Conservation (phyloP, 2,888 invertebrate genomes). For the Megamerina dolium region DNA sequence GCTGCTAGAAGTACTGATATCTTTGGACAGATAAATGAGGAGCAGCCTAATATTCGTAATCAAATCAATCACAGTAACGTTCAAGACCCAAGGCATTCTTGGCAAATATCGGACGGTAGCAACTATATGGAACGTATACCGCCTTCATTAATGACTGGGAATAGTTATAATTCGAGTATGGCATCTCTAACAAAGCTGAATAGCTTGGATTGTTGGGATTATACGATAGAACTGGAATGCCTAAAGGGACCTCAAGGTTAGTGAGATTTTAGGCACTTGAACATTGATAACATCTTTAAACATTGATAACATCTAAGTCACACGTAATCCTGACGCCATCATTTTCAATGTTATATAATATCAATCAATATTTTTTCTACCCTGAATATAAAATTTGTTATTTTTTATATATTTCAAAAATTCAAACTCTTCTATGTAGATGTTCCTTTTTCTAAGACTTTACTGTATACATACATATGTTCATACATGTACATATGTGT, state of each 20-base stretch:
- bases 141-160: slow-evolving; percentile 18
- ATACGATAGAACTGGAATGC: slow-evolving; percentile 76
- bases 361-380: no score
- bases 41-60: slow-evolving; percentile 17
- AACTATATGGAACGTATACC: slow-evolving; percentile 19
- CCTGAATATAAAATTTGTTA: no score
- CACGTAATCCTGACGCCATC: no score
- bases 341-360: no score
- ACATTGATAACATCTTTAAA: no score
- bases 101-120: slow-evolving; percentile 21
- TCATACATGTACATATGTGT: no score
- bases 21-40: slow-evolving; percentile 27
- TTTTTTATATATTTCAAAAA: no score
- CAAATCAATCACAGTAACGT: slow-evolving; percentile 15
- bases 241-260: slow-evolving; percentile 71
- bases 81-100: slow-evolving; percentile 21
- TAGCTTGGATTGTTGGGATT: slow-evolving; percentile 79
- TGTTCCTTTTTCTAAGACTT: no score
- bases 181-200: slow-evolving; percentile 49
- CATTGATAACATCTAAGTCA: no score
- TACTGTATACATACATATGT: no score
- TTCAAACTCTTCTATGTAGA: no score
- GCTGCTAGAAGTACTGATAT: slow-evolving; percentile 13
- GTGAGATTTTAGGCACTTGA: slow-evolving; percentile 11
- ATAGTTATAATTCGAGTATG: slow-evolving; percentile 14